These are phyloP conservation scores for Mycalesis mineus DNA, from an alignment of 2,888 invertebrate species.

Conservation along the genomic window DNA sequence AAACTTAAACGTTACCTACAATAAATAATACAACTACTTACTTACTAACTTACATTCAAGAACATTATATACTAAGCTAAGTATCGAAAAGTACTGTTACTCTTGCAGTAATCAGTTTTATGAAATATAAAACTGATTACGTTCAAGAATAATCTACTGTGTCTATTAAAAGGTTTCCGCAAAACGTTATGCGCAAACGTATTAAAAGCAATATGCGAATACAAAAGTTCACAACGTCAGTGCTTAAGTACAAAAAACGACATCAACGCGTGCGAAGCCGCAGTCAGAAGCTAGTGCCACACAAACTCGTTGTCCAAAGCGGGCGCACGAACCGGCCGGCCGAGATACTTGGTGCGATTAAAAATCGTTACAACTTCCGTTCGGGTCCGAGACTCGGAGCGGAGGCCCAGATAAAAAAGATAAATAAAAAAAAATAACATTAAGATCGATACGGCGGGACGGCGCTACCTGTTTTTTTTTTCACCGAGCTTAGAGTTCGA, in stretches of 20 bases:
- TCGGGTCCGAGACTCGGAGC: constrained; percentile 62
- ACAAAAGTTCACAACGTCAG: neutral
- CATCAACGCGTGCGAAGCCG: neutral
- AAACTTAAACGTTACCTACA: too few species aligned
- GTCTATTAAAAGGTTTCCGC: neutral
- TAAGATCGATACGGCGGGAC: constrained; percentile 73
- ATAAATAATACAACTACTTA: too few species aligned
- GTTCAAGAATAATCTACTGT: too few species aligned
- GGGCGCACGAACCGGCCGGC: constrained; percentile 58
- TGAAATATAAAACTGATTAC: too few species aligned
- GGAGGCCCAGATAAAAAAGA: constrained; percentile 71
- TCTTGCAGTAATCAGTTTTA: too few species aligned
- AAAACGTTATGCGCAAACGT: neutral
- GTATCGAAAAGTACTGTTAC: too few species aligned
- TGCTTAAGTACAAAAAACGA: neutral
- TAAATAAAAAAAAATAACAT: constrained; percentile 72
- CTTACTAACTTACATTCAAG: too few species aligned
- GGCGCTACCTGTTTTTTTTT: constrained; percentile 77
- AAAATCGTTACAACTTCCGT: constrained; percentile 78
- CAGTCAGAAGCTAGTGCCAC: constrained; percentile 24
- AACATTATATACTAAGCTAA: too few species aligned
- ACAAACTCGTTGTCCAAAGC: constrained; percentile 64
- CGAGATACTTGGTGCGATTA: constrained; percentile 74
- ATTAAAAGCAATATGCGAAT: neutral
- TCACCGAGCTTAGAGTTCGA: constrained; percentile 53